Evolutionary conservation across 2,113 vertebrate species (phyloP), one percentile per base, ranked within the genome.

Genomic region (Oenanthe oenanthe): DNA sequence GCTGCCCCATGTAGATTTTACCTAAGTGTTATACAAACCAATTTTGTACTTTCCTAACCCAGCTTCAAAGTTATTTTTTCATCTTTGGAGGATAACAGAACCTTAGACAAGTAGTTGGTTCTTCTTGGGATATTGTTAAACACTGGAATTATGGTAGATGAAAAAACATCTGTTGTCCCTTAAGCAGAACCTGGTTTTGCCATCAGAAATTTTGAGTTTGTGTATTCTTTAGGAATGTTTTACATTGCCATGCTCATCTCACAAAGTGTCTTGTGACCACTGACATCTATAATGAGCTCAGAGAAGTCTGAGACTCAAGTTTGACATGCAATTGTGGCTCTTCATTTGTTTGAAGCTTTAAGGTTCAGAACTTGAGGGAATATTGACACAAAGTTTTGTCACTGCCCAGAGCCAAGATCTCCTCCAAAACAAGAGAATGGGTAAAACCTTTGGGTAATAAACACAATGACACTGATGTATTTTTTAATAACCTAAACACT

Each of bases 1-100:
- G 93, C 89, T 96, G 91, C 10, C 60, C 75, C 62, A 18, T 80
- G 79, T 88, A 95, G 51, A 25, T 93, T 76, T 84, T 77, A 92
- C 86, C 76, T 88, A 66, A 8, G 15, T 45, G 50, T 77, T 77
- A 63, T 16, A 90, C 53, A 93, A 92, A 79, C 54, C 62, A 26
- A 60, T 76, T 45, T 38, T 58, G 10, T 57, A 26, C 77, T 86
- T 92, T 86, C 19, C 60, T 93, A 89, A 83, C 72, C 32, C 28
- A 34, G 15, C 67, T 86, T 88, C 79, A 93, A 95, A 83, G 86
- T 26, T 50, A 13, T 50, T 92, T 76, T 76, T 80, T 91, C 66
- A 86, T 57, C 45, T 36, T 25, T 24, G 45, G 67, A 47, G 57
- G 40, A 83, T 26, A 85, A 88, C 19, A 78, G 65, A 62, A 29